Base-by-base conservation (phyloP, 2,797 vertebrate genomes). In the Lagothrix lagotricha region DNA sequence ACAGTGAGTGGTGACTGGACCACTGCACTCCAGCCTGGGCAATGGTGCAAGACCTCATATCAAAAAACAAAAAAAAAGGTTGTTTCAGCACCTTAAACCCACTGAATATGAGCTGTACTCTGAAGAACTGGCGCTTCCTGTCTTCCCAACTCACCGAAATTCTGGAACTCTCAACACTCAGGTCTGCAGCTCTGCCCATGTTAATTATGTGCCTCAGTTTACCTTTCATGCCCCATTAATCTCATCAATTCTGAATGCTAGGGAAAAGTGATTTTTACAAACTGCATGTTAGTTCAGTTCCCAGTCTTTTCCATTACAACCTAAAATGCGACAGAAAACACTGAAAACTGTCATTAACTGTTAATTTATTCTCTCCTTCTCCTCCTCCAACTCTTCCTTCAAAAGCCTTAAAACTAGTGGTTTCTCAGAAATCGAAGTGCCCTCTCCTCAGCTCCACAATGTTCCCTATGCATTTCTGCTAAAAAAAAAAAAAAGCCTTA, bases 111-210 rank as follows among this genome's bases (percentile, higher is more conserved):
- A 50, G 30, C 75, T 8, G 1, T 2, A 3, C 19, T 58, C 57
- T 8, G 0, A 3, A 3, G n/a, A 26, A 19, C 8, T 8, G 19
- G 15, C 0, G 0, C 10, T 2, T 0, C 36, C 2, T 1, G 4
- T 8, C 8, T 8, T 20, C 41, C 8, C 33, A 12, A 3, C 67
- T 44, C 88, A 2, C 10, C 3, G 17, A 58, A 15, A 11, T 33
- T 58, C 73, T 33, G n/a, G n/a, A 39, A 17, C n/a, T 24, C 26
- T 30, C 30, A 13, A 36, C 72, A 28, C 28, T 24, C 26, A 30
- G 9, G 70, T 41, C 61, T 58, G 15, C 0, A 5, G 64, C 26
- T 54, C 72, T 19, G 20, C 15, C 3, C 7, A 7, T 12, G 26
- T 30, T 24, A 77, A 22, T 15, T 79, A 2, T 0, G 0, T 6